These are phyloP conservation scores for Siniperca scherzeri DNA, from an alignment of 2,797 vertebrate genomes.

Conservation along the genomic window DNA sequence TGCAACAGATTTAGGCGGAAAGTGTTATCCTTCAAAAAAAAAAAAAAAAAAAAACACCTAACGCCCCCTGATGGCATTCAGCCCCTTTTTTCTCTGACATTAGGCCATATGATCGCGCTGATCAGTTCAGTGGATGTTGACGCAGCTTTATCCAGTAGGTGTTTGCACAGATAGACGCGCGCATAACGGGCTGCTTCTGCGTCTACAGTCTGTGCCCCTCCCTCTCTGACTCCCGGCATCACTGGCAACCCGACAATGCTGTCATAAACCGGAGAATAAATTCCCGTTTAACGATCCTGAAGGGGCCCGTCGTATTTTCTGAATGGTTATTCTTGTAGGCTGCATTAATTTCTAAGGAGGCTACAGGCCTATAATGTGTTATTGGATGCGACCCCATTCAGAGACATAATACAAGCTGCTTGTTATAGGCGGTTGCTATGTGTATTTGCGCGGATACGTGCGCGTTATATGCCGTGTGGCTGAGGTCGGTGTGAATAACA, in stretches of 20 bases:
- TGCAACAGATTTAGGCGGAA: background rate
- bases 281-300: constrained; percentile 39
- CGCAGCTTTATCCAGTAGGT: constrained; percentile 55
- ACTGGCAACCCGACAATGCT: constrained; percentile 49
- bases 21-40: background rate
- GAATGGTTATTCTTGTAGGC: constrained; percentile 24
- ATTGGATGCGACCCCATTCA: background rate
- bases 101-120: background rate
- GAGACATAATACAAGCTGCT: background rate
- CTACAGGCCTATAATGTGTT: background rate
- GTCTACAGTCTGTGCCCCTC: constrained; percentile 59
- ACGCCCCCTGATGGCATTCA: background rate
- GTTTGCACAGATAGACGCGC: constrained; percentile 39
- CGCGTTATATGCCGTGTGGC: background rate
- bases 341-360: constrained; percentile 18
- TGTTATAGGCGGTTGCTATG: constrained; percentile 12
- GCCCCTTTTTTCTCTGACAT: background rate
- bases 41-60: background rate
- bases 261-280: constrained; percentile 55
- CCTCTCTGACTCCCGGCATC: constrained; percentile 59
- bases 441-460: constrained; percentile 1
- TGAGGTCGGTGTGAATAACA: constrained; percentile 17
- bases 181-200: constrained; percentile 54
- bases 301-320: constrained; percentile 23
- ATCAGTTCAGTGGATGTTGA: constrained; percentile 43